Percentiles rank a stretch among this genome's conserved stretches.
Evolutionary conservation across 2,113 vertebrate genomes (phyloP).

Genomic region (Artemisiospiza belli): DNA sequence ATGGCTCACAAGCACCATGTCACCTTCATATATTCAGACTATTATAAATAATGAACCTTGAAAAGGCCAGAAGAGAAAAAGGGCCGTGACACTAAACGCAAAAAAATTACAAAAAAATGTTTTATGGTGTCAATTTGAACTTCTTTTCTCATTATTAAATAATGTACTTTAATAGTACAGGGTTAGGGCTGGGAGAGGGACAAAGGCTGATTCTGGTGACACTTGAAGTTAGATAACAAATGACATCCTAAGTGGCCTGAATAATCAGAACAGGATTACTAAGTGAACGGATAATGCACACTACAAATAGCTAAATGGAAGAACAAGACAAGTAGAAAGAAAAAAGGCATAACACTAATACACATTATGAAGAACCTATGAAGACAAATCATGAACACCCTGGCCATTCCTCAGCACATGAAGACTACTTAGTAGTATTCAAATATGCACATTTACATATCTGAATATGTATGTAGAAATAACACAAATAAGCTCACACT

Average conservation of each 20-base stretch:
- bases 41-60: background rate
- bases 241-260: background rate
- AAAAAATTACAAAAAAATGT: background rate
- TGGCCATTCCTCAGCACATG: background rate
- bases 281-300: background rate
- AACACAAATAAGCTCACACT: background rate
- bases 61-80: background rate
- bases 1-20: background rate
- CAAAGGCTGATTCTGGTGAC: background rate
- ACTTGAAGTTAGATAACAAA: background rate
- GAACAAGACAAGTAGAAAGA: background rate
- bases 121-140: background rate
- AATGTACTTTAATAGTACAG: background rate
- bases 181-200: background rate
- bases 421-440: background rate
- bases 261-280: background rate
- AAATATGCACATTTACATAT: background rate
- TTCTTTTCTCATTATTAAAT: background rate
- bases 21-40: background rate
- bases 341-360: background rate
- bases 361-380: background rate
- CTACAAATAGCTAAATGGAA: background rate
- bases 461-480: background rate
- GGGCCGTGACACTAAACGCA: background rate
- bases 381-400: background rate